Evolutionary conservation across 1,140 invertebrate species (phyloP), one percentile per base, ranked within the genome.

Genomic region (Meloidogyne hapla): DNA sequence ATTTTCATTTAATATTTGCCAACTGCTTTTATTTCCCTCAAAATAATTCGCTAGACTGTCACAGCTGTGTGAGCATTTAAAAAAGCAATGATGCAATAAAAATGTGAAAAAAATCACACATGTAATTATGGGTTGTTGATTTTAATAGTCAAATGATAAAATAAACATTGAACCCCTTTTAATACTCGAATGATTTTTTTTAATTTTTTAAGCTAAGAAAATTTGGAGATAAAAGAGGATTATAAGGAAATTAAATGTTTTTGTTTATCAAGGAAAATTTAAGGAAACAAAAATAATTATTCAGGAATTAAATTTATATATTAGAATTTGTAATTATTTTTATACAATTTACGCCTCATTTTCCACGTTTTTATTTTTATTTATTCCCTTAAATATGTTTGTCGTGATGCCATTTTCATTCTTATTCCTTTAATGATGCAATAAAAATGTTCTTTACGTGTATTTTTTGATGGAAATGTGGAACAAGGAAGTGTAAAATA

Each of bases 31-130:
- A 42, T 42, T 33, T 33, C 33, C 33, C 33, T 33, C 33, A 48
- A 48, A 56, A 56, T 5, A n/a, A 56, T 1, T 56, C 4, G 48
- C 40, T 12, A 42, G 40, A 56, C 12, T n/a, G 48, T n/a, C 48
- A 56, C 15, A 48, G 45, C 45, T 33, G 3, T 48, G 15, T n/a
- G 1, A 56, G 5, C 1, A 56, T 48, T n/a, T 42, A 42, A 56
- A 56, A 56, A 56, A 56, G 18, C 18, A 56, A 56, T 56, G 48
- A 56, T 56, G 48, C 48, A 56, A 56, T 56, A 56, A 56, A 48
- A 1, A 56, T 56, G 48, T 56, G 48, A 56, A 56, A 56, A 56
- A n/a, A 48, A 48, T 48, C 45, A 48, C 4, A 48, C 12, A 18
- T 18, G 18, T 18, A 48, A 48, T 18, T 18, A 18, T 18, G 45